phyloP scores from a whole-genome alignment of 2,888 invertebrate genomes.

The Drosophila emarginata region DNA sequence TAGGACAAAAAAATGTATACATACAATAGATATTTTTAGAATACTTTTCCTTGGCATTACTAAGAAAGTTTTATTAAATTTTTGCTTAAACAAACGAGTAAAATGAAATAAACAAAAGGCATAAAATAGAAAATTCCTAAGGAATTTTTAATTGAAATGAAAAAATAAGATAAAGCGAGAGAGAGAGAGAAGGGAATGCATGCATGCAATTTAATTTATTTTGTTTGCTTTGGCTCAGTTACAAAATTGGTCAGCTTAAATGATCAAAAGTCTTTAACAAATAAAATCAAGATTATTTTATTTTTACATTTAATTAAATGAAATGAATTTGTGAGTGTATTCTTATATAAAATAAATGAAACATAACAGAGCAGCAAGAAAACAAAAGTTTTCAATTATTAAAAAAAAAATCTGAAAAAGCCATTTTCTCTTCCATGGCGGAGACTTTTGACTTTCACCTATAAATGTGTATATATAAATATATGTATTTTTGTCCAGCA shows the following conservation, averaged over 20 bases:
- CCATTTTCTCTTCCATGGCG: too few relatives aligned
- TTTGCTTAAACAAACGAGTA: conserved; percentile 27
- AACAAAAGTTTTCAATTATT: not conserved
- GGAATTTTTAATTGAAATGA: conserved; percentile 62
- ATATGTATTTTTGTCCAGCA: not conserved
- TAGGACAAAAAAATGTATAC: conserved; percentile 9
- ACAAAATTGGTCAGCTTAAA: conserved; percentile 52
- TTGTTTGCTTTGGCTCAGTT: conserved; percentile 48
- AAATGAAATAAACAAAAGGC: conserved; percentile 25
- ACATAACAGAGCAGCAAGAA: not conserved
- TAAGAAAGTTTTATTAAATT: conserved; percentile 43
- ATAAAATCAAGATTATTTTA: conserved; percentile 7
- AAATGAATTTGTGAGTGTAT: not conserved
- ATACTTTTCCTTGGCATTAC: conserved; percentile 22
- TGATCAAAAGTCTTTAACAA: conserved; percentile 31
- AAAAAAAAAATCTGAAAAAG: not conserved
- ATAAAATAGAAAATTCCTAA: conserved; percentile 32
- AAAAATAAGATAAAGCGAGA: conserved; percentile 1
- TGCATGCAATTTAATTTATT: conserved; percentile 8
- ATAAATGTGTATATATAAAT: too few relatives aligned
- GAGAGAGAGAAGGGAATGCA: not conserved
- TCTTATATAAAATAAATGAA: not conserved
- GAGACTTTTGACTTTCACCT: too few relatives aligned
- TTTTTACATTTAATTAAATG: not conserved
- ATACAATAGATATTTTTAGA: conserved; percentile 29